Base-by-base conservation (phyloP, 2,797 vertebrate genomes). In the Sebastolobus alascanus region DNA sequence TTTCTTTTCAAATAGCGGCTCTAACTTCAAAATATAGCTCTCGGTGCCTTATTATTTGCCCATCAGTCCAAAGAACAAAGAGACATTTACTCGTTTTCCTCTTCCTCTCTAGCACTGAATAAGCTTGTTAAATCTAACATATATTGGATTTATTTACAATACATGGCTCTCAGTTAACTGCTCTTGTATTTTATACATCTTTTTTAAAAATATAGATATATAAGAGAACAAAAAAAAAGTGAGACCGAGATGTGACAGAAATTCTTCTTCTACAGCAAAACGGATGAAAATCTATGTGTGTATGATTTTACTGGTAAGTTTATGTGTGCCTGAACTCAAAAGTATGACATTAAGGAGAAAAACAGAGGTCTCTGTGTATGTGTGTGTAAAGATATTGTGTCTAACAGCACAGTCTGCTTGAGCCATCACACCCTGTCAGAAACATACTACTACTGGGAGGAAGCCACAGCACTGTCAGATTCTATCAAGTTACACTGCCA, bases 391-490 rank as follows among this genome's bases (percentile, higher is more conserved):
- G 74, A 72, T 56, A 72, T 61, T 54, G 71, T 35, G 75, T 87
- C 80, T 80, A 87, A 80, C 73, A 82, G 79, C 82, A 69, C 79
- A 84, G 82, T 90, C 91, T 92, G 92, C 69, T 87, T 82, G 83
- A 93, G 74, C 78, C 84, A 92, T 92, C 88, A 84, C 78, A 86
- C 46, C 65, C 73, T 71, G 87, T 89, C 83, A 81, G 75, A 91
- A 87, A 89, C 82, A 87, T 60, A 91, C 77, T 73, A 78, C 84
- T 90, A 75, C 67, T 73, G 83, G 82, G 89, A 92, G 75, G 79
- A 85, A 89, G 83, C 86, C 79, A 78, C 77, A 74, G 75, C 68
- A 79, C 86, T 87, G 88, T 91, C 87, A 86, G 89, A 85, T 56
- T 58, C 69, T 75, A 84, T 92, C 77, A 38, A 58, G 79, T 90